Conservation (phyloP, 2,888 invertebrate genomes). For the Dysmachus trigonus region DNA sequence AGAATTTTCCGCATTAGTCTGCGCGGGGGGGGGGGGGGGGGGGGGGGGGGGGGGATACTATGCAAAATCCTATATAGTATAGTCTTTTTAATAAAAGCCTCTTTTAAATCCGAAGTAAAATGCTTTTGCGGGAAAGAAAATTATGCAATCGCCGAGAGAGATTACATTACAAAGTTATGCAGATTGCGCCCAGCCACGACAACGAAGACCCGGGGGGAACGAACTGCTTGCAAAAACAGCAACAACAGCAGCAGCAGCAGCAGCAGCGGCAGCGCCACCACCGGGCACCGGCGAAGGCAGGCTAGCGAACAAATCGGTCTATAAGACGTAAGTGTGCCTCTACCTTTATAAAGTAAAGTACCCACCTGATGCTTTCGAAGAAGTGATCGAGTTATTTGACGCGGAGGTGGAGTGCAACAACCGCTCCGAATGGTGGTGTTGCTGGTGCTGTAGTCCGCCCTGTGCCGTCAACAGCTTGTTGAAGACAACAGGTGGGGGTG, state of each 20-base stretch:
- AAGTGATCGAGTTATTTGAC: slow-evolving; percentile 5
- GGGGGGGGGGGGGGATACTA: neutral
- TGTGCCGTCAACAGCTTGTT: slow-evolving; percentile 40
- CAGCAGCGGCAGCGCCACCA: too few species aligned
- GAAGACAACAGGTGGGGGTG: slow-evolving; percentile 56
- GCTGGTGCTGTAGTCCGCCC: neutral
- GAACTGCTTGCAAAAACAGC: neutral
- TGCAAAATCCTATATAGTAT: neutral
- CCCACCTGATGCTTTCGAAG: slow-evolving; percentile 37
- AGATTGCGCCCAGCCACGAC: slow-evolving; percentile 2
- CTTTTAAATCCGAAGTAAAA: neutral
- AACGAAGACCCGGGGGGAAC: neutral
- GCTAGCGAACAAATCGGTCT: neutral
- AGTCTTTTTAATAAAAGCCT: neutral
- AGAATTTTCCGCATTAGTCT: slow-evolving; percentile 44
- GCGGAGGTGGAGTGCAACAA: slow-evolving; percentile 22
- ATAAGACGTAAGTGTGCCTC: neutral
- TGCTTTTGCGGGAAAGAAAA: neutral
- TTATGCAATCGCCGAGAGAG: slow-evolving; percentile 38
- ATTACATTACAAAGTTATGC: slow-evolving; percentile 39
- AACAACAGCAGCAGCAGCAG: too few species aligned
- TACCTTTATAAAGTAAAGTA: neutral
- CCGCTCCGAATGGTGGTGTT: slow-evolving; percentile 12
- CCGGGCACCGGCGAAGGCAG: too few species aligned
- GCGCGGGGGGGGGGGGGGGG: neutral